Evolutionary conservation across 2,888 invertebrate genomes (phyloP), one percentile per base, ranked within the genome.

Genomic region (Neoscelio sp.): DNA sequence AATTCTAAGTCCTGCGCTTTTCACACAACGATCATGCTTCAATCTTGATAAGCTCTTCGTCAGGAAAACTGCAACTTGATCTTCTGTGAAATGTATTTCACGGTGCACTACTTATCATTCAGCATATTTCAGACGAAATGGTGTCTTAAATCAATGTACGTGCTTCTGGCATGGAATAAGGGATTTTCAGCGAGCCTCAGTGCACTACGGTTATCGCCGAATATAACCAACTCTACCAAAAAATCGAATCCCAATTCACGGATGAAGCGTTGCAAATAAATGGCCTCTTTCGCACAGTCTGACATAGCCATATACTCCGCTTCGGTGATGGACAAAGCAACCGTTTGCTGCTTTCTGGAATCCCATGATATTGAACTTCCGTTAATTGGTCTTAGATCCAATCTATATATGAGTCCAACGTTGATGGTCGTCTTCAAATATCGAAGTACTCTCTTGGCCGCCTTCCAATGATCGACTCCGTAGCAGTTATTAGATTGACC

Each of bases 251-350:
- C 56, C 15, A 56, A 13, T n/a, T 56, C 56, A 0, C 12, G 23
- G 17, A 56, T 20, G 40, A 56, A 56, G 0, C 56, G 56, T 40
- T 26, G 50, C 2, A 50, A 7, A 10, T 26, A 50, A 2, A 50
- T 17, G 8, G 56, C 40, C 18, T 56, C 56, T 6, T 56, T 56
- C 0, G 56, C 8, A 10, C 40, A 56, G 5, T 56, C 56, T 0
- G 56, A 40, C 0, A 56, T 6, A 1, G 56, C 56, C 56, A 50
- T 50, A 10, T 50, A 50, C 30, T 50, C 28, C 1, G 30, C 30
- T 5, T 30, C 50, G 1, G 15, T 28, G 2, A 15, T 50, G 1
- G 15, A 17, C 7, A 40, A 17, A 8, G 40, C 40, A 1, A 40
- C 40, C 3, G 40, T 40, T 8, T 8, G 15, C 7, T 50, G 30